These are phyloP conservation scores for Erpetoichthys calabaricus DNA, from an alignment of 2,797 vertebrate species.

Conservation along the genomic window DNA sequence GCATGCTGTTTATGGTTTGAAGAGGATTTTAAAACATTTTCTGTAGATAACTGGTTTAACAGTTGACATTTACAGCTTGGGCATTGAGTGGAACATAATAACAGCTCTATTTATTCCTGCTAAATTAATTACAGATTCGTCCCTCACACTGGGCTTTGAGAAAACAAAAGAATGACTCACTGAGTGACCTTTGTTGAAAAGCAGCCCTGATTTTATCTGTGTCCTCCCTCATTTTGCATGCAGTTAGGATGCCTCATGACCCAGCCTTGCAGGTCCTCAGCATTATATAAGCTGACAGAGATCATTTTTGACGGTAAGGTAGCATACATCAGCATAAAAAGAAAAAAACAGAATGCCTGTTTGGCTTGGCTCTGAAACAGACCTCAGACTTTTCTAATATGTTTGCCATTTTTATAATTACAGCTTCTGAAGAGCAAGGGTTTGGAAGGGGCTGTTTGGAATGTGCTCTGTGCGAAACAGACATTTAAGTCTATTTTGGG, in stretches of 20 bases:
- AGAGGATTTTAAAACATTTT: constrained; percentile 33
- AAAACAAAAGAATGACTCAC: constrained; percentile 27
- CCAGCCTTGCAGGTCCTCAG: constrained; percentile 5
- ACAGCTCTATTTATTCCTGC: too few species aligned
- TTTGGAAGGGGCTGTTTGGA: constrained; percentile 35
- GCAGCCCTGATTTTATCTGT: constrained; percentile 6
- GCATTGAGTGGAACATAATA: too few species aligned
- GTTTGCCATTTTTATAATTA: constrained; percentile 48
- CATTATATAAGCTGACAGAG: constrained; percentile 13
- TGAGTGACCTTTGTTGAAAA: constrained; percentile 13
- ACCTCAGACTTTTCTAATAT: constrained; percentile 29
- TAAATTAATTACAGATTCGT: too few species aligned
- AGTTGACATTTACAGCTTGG: constrained; percentile 23
- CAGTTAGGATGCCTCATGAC: constrained; percentile 25
- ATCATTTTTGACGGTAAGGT: constrained; percentile 6
- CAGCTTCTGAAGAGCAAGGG: constrained; percentile 34
- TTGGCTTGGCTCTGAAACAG: constrained; percentile 9
- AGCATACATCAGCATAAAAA: constrained; percentile 12
- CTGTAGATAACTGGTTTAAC: constrained; percentile 22
- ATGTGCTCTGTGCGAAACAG: constrained; percentile 21
- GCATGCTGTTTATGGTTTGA: constrained; percentile 9
- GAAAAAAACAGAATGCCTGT: constrained; percentile 16
- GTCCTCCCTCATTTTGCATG: constrained; percentile 12
- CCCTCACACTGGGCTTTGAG: background rate
- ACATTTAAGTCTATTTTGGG: constrained; percentile 49